Evolutionary conservation across 2,113 vertebrate species (phyloP).

Genomic region (Silurus meridionalis): DNA sequence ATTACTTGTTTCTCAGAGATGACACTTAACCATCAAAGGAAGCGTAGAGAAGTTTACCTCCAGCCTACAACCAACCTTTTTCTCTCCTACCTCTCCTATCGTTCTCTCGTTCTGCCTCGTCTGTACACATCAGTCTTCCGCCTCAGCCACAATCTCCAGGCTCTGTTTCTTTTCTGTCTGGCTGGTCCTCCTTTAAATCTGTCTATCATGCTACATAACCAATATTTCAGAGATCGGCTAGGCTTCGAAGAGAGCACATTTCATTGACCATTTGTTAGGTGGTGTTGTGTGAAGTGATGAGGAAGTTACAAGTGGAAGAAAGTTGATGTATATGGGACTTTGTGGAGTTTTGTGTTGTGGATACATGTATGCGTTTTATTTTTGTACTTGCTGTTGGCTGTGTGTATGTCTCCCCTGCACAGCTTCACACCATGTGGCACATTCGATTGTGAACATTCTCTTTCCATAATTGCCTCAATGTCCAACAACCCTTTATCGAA

Average conservation of each 20-base stretch:
- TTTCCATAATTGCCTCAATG: conserved; percentile 17
- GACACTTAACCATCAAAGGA: neutral
- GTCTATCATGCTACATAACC: neutral
- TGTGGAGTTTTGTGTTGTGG: conserved; percentile 40
- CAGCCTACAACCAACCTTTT: conserved; percentile 32
- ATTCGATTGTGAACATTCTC: neutral
- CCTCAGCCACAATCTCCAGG: conserved; percentile 22
- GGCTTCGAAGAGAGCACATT: conserved; percentile 51
- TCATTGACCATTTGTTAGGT: conserved; percentile 11
- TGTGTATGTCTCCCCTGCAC: neutral
- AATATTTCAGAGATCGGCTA: conserved; percentile 41
- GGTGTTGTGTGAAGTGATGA: conserved; percentile 15
- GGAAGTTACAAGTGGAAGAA: neutral
- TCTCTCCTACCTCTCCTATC: conserved; percentile 33
- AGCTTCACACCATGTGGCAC: conserved; percentile 36
- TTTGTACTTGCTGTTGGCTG: conserved; percentile 32
- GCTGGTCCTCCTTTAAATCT: neutral
- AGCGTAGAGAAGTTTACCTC: conserved; percentile 26
- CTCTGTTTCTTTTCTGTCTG: neutral
- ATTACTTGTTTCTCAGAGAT: conserved; percentile 17
- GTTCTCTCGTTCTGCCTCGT: conserved; percentile 27
- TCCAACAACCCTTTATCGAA: neutral
- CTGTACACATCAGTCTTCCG: conserved; percentile 19
- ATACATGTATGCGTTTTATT: conserved; percentile 41
- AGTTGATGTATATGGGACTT: conserved; percentile 29